A percentile compares a stretch with the other conserved stretches of the same genome.
These are phyloP conservation scores for Macrotis lagotis DNA, from an alignment of 2,113 vertebrate genomes.

Conservation along the genomic window DNA sequence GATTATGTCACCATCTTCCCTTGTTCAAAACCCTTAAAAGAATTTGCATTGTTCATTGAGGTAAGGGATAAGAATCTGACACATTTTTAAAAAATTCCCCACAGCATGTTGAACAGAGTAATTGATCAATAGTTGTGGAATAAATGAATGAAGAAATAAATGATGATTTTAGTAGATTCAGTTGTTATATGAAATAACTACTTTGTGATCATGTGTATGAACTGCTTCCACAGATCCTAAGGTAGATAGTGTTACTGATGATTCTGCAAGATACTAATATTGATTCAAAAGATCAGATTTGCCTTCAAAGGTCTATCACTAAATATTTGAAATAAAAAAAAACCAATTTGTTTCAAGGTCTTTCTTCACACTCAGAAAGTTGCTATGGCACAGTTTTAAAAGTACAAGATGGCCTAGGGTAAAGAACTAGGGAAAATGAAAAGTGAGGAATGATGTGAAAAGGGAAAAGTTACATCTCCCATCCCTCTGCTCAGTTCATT, in stretches of 20 bases:
- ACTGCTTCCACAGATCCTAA: slow-evolving; percentile 3
- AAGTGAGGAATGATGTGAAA: background rate
- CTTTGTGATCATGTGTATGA: slow-evolving; percentile 9
- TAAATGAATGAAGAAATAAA: background rate
- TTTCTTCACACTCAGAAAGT: background rate
- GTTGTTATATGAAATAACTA: background rate
- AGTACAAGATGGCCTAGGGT: slow-evolving; percentile 2
- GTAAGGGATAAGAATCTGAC: background rate
- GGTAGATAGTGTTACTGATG: background rate
- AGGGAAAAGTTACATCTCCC: background rate
- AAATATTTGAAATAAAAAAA: background rate
- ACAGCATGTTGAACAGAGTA: background rate
- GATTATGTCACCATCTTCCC: background rate
- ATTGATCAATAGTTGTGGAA: background rate
- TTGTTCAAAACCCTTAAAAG: background rate
- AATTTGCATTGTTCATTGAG: background rate
- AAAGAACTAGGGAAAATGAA: background rate
- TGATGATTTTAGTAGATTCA: background rate
- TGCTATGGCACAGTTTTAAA: background rate
- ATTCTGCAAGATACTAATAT: slow-evolving; percentile 36
- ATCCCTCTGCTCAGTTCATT: background rate
- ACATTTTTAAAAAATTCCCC: background rate
- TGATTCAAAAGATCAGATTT: slow-evolving; percentile 1
- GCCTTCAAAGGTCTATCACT: background rate
- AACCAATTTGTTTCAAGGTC: slow-evolving; percentile 15